A percentile compares a stretch with the other conserved stretches of the same genome.
These are phyloP conservation scores for Macaca nemestrina DNA, from an alignment of 2,113 vertebrate genomes.

Conservation along the genomic window DNA sequence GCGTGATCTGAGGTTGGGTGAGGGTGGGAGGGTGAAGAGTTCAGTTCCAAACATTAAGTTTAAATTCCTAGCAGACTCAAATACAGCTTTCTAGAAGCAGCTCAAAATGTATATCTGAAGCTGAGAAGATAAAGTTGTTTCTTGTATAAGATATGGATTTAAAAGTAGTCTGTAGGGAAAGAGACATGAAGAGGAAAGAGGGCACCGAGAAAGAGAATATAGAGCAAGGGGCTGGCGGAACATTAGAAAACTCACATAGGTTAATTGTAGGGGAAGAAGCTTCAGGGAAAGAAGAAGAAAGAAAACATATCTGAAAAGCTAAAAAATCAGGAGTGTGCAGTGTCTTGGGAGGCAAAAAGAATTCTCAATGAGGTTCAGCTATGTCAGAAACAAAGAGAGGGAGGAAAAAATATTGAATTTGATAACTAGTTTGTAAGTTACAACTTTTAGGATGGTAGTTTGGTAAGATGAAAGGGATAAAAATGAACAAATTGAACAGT, in stretches of 20 bases:
- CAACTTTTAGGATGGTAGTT: background rate
- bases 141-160: background rate
- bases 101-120: background rate
- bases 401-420: background rate
- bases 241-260: background rate
- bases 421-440: background rate
- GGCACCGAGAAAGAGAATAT: background rate
- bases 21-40: rapidly evolving
- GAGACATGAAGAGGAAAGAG: background rate
- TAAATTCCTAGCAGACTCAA: background rate
- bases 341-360: background rate
- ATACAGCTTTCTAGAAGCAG: background rate
- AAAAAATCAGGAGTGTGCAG: background rate
- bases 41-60: background rate
- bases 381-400: background rate
- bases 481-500: background rate
- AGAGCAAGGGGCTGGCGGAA: no score
- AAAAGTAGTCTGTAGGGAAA: background rate
- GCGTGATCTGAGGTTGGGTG: rapidly evolving
- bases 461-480: background rate
- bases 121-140: background rate
- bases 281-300: background rate
- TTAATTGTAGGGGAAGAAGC: background rate
- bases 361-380: background rate
- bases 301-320: background rate